Evolutionary conservation across 2,797 vertebrate species (phyloP), one percentile per base, ranked within the genome.

Genomic region (Macroramphosus scolopax): DNA sequence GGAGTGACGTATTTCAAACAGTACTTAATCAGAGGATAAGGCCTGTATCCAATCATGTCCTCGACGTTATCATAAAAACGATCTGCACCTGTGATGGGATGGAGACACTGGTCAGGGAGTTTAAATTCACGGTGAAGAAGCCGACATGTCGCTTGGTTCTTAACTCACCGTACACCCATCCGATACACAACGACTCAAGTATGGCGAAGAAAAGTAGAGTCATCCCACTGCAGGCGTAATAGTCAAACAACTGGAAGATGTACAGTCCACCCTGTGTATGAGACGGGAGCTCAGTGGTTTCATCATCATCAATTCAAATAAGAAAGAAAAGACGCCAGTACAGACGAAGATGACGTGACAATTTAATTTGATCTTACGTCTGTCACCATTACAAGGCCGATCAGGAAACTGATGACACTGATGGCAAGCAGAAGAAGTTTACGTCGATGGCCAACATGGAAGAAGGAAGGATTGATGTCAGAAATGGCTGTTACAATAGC

Each of bases 161-260:
- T 6, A 18, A 80, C 90, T 84, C 41, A 91, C 91, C 91, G 13
- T 89, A 92, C 17, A 91, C 67, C 91, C 91, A 92, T 16, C 85
- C 88, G 51, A 91, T 6, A 69, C 75, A 77, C 24, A 86, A 8
- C 39, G 87, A 87, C 78, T 91, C 88, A 38, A 88, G 28, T 24
- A 76, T 47, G 14, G 89, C 89, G 61, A 91, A 88, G 20, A 91
- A 81, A 4, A 92, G 87, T 1, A 92, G 78, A 32, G 89, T 87
- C 89, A 91, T 90, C 16, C 91, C 91, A 59, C 91, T 92, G 80
- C 89, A 91, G 62, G 83, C 75, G 17, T 92, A 92, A 72, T 90
- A 91, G 66, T 92, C 90, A 74, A 91, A 92, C 58, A 92, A 8
- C 83, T 89, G 90, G 60, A 92, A 92, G 50, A 92, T 67, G 71